Percentiles rank a stretch among this genome's conserved stretches.
Evolutionary conservation across 2,113 vertebrate species (phyloP).

Genomic region (Zootoca vivipara): DNA sequence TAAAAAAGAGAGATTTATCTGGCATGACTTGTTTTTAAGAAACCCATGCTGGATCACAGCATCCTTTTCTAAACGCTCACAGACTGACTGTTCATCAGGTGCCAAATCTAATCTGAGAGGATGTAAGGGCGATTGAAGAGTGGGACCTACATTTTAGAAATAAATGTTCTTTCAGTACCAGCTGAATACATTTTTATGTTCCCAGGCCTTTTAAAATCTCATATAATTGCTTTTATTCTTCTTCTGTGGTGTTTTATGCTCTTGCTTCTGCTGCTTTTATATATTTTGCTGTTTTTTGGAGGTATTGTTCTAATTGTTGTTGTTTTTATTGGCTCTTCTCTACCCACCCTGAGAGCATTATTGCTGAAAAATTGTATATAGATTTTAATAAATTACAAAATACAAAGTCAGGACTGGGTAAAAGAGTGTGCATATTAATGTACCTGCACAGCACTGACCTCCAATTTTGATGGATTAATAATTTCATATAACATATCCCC

Average conservation of each 20-base stretch:
- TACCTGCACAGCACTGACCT: no score
- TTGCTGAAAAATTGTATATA: background rate
- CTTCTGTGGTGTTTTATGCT: background rate
- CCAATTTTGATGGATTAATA: background rate
- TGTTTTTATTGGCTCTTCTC: background rate
- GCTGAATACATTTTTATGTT: background rate
- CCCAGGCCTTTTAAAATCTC: background rate
- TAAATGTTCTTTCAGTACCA: background rate
- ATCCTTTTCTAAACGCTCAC: no score
- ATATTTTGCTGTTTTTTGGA: background rate
- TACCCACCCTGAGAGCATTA: background rate
- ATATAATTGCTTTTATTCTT: background rate
- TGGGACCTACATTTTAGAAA: background rate
- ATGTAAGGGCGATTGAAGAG: background rate
- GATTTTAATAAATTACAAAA: slow-evolving; percentile 20
- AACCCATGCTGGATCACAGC: no score
- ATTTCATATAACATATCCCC: background rate
- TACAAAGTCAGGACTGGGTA: background rate
- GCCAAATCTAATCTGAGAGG: no score
- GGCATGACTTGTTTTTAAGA: no score
- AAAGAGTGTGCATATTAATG: background rate
- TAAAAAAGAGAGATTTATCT: no score
- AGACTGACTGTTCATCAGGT: background rate
- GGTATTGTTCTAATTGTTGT: background rate
- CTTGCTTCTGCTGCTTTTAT: background rate